Percentiles rank a stretch among this genome's conserved stretches.
Evolutionary conservation across 2,797 vertebrate species (phyloP).

Genomic region (Platyrinchus mystaceus): DNA sequence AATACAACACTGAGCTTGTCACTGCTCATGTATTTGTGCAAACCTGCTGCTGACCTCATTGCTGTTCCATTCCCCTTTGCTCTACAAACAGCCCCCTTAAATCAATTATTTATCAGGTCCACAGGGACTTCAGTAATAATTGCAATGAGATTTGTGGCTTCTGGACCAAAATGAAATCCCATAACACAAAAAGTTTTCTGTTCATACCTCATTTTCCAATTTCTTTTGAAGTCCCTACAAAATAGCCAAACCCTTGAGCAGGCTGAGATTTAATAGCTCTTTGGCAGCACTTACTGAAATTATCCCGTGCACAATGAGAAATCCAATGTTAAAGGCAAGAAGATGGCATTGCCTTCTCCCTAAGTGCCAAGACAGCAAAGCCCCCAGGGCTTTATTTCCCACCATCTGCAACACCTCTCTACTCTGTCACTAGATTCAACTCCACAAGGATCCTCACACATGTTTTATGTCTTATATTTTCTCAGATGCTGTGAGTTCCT

Average conservation of each 20-base stretch:
- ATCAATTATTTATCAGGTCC: conserved; percentile 43
- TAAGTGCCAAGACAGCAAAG: background rate
- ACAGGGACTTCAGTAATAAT: conserved; percentile 7
- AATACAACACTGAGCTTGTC: conserved; percentile 37
- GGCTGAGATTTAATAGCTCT: background rate
- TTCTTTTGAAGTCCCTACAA: conserved; percentile 7
- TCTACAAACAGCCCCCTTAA: conserved; percentile 1
- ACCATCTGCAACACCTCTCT: background rate
- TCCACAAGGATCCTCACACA: background rate
- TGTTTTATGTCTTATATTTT: background rate
- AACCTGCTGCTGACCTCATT: background rate
- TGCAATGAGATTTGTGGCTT: conserved; percentile 17
- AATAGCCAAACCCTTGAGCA: background rate
- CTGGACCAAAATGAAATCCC: background rate
- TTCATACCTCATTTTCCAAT: conserved; percentile 38
- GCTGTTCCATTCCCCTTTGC: background rate
- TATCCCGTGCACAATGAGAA: background rate
- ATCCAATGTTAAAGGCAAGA: background rate
- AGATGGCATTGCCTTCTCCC: background rate
- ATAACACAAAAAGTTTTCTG: conserved; percentile 9
- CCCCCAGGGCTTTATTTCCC: background rate
- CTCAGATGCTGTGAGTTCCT: background rate
- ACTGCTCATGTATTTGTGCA: background rate
- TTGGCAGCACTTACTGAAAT: background rate
- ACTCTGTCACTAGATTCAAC: background rate